phyloP scores from a whole-genome alignment of 2,888 invertebrate genomes.

The Cepaea hortensis region DNA sequence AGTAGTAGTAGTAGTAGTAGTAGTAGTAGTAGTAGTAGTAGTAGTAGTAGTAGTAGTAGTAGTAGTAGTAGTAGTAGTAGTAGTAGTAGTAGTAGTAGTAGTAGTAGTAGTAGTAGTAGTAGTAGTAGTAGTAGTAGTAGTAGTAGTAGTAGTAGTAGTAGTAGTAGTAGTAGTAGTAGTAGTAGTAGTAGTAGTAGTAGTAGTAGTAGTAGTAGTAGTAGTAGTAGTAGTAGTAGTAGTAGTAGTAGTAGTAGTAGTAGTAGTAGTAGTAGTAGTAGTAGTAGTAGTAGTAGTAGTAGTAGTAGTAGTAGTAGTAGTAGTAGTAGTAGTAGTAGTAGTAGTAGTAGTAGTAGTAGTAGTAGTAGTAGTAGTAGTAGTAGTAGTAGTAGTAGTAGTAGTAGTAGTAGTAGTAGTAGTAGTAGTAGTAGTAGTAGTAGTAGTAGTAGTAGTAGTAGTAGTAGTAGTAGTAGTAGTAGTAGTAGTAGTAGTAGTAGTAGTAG shows the following conservation, averaged over 20 bases:
- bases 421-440: slow-evolving; percentile 7
- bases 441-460: slow-evolving; percentile 7
- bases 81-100: slow-evolving; percentile 7
- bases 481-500: slow-evolving; percentile 7
- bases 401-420: neutral
- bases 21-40: too few species aligned
- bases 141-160: slow-evolving; percentile 3
- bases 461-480: slow-evolving; percentile 7
- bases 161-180: slow-evolving; percentile 4
- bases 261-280: too few species aligned
- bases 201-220: slow-evolving; percentile 7
- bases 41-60: too few species aligned
- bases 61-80: slow-evolving; percentile 3
- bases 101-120: neutral
- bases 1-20: too few species aligned
- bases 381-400: slow-evolving; percentile 7
- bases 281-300: slow-evolving; percentile 7
- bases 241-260: slow-evolving; percentile 7
- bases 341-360: too few species aligned
- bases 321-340: neutral
- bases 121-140: slow-evolving; percentile 7
- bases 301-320: slow-evolving; percentile 4
- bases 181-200: neutral
- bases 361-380: slow-evolving; percentile 3
- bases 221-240: slow-evolving; percentile 7